These are phyloP conservation scores for Oscheius sp. DNA, from an alignment of 2,888 invertebrate species.

Conservation along the genomic window DNA sequence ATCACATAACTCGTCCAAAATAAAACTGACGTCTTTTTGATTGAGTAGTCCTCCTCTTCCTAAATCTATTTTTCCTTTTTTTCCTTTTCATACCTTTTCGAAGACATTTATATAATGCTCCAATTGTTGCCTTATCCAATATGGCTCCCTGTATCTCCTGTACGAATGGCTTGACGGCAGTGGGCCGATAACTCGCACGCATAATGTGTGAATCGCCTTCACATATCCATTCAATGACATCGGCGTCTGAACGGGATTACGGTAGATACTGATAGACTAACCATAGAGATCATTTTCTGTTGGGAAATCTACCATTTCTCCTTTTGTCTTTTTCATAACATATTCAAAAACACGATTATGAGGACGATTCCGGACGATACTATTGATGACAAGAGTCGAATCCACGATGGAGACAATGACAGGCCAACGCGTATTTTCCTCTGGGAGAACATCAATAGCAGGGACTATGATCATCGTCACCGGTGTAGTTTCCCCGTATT, in stretches of 20 bases:
- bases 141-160: not conserved
- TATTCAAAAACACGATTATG: slow-evolving; percentile 6
- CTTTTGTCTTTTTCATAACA: not conserved
- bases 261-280: not conserved
- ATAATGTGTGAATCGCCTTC: not conserved
- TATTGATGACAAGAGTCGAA: slow-evolving; percentile 7
- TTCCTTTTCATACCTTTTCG: not conserved
- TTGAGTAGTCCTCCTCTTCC: slow-evolving; percentile 32
- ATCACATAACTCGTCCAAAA: slow-evolving; percentile 33
- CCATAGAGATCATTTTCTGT: not conserved
- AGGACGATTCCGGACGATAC: not conserved
- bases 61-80: not conserved
- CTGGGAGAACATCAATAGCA: not conserved
- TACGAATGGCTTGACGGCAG: slow-evolving; percentile 6
- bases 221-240: not conserved
- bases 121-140: slow-evolving; percentile 1
- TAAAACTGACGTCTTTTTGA: slow-evolving; percentile 27
- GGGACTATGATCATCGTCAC: slow-evolving; percentile 1
- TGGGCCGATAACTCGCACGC: not conserved
- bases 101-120: slow-evolving; percentile 11
- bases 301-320: slow-evolving; percentile 6
- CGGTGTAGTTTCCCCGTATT: not conserved
- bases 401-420: slow-evolving; percentile 18
- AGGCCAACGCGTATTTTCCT: not conserved
- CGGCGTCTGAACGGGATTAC: not conserved